phyloP scores from a whole-genome alignment of 2,797 vertebrate genomes.

The Benthosema pterotum region DNA sequence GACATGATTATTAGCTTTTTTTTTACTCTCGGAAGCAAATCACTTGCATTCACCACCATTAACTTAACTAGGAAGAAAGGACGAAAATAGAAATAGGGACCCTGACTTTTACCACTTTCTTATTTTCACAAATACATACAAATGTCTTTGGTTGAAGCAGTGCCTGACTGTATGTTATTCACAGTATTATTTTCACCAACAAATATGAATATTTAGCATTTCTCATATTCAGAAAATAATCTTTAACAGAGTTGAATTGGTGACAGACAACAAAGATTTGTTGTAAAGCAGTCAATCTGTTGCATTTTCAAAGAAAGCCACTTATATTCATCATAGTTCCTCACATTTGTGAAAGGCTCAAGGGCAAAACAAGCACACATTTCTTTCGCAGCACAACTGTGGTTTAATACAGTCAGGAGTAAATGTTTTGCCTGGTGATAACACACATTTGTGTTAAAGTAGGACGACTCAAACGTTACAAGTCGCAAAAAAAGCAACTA shows the following conservation, averaged over 20 bases:
- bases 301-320: background rate
- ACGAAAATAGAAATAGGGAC: too few relatives aligned
- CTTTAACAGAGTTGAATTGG: background rate
- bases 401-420: background rate
- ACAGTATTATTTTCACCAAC: too few relatives aligned
- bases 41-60: too few relatives aligned
- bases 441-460: background rate
- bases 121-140: too few relatives aligned
- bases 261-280: background rate
- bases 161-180: too few relatives aligned
- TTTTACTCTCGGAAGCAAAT: constrained; percentile 11
- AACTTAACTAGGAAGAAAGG: too few relatives aligned
- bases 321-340: background rate
- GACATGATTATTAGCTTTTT: background rate
- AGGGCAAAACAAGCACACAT: background rate
- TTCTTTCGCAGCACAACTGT: background rate
- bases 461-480: background rate
- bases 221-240: constrained; percentile 1
- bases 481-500: background rate
- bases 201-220: background rate
- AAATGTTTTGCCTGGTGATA: background rate
- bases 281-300: background rate
- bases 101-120: too few relatives aligned
- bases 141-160: too few relatives aligned
- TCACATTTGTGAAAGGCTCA: background rate